Base-by-base conservation (phyloP, 2,797 vertebrate species). In the Crenuchus spilurus region DNA sequence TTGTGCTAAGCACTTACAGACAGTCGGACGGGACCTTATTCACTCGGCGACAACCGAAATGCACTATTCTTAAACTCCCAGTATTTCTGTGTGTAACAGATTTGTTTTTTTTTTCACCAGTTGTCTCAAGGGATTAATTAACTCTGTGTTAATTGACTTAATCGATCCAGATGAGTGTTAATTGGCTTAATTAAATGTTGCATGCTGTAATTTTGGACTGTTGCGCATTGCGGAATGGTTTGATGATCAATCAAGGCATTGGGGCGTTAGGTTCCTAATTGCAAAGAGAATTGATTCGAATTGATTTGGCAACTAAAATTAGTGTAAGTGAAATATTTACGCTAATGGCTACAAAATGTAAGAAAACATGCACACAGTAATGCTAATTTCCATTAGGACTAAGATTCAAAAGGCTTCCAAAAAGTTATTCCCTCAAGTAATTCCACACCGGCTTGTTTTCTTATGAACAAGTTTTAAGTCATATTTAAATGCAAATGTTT, bases 231-330 rank as follows among this genome's bases (percentile, higher is more conserved):
- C 46, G 20, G 24, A 24, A 51, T 42, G 65, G 73, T 62, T 52
- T 46, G 77, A 75, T 77, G 81, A 77, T 80, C 35, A 46, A 62
- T 75, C 77, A 64, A 69, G 68, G 67, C 54, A 35, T 9, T 58
- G 57, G 76, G 61, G 49, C 35, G 39, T 58, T 70, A 9, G 66
- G 76, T 73, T 57, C 83, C 72, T 86, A 85, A 90, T 87, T 85
- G 82, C 70, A 65, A 73, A 46, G 69, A 82, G 60, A 73, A 66
- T 81, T 75, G 79, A 78, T 74, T 22, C 33, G 35, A 72, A 68
- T 81, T 75, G 80, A 77, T 74, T 65, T 46, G 51, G 18, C 33
- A n/a, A 60, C 22, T 66, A 18, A 75, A 69, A 68, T 69, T 48
- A 49, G 24, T 62, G 13, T 24, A 54, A 46, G 18, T 54, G 49